A percentile compares a stretch with the other conserved stretches of the same genome.
phyloP scores from a whole-genome alignment of 2,797 vertebrate genomes.

The Meda fulgida region DNA sequence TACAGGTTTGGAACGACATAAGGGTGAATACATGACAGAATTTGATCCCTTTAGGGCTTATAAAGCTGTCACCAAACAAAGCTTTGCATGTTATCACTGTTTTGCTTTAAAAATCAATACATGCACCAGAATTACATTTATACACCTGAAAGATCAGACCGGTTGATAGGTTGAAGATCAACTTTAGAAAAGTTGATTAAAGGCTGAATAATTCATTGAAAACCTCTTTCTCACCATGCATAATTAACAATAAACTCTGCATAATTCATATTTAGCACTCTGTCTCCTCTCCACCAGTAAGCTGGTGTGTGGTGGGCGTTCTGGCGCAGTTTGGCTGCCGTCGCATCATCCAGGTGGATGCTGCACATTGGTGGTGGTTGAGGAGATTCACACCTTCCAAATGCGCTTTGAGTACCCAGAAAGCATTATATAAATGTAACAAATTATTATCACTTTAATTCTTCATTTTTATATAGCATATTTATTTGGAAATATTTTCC shows the following conservation, averaged over 20 bases:
- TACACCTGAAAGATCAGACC: neutral
- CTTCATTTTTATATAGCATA: conserved; percentile 57
- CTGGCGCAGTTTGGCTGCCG: too few species aligned
- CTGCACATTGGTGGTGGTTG: too few species aligned
- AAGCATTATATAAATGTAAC: too few species aligned
- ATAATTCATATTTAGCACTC: conserved; percentile 16
- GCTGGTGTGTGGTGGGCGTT: too few species aligned
- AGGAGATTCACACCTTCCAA: too few species aligned
- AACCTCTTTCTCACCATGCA: neutral
- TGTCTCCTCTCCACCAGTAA: too few species aligned
- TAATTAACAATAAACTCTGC: neutral
- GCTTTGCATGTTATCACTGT: conserved; percentile 12
- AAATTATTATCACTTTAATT: conserved; percentile 21
- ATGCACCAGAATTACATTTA: neutral
- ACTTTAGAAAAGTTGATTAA: neutral
- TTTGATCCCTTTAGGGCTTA: neutral
- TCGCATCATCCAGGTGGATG: too few species aligned
- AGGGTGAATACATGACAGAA: neutral
- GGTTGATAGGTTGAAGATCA: neutral
- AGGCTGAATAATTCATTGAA: neutral
- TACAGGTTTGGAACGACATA: neutral
- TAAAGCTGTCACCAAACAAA: conserved; percentile 1
- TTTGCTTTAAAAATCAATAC: neutral
- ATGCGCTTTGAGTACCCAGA: too few species aligned
- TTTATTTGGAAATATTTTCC: conserved; percentile 49